Evolutionary conservation across 2,888 invertebrate genomes (phyloP).

Genomic region (Drosophila colorata): DNA sequence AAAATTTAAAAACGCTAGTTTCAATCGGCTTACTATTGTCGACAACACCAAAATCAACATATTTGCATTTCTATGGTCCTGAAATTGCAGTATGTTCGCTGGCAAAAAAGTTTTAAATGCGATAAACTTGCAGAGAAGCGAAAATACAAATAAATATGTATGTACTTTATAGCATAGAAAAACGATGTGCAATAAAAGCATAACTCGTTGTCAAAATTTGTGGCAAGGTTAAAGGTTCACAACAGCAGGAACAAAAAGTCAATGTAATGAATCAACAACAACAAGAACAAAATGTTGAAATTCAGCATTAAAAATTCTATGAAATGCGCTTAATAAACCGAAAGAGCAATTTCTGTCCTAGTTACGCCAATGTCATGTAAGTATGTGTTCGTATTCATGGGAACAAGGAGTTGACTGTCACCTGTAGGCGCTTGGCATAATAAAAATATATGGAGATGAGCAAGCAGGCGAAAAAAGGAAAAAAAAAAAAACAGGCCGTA

Average conservation of each 20-base stretch:
- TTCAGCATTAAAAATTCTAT: conserved; percentile 53
- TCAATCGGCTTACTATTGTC: not conserved
- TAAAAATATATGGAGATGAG: conserved; percentile 23
- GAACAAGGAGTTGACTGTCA: conserved; percentile 24
- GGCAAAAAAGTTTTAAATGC: conserved; percentile 34
- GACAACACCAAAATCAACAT: not conserved
- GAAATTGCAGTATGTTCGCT: conserved; percentile 38
- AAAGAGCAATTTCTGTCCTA: conserved; percentile 54
- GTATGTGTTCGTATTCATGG: conserved; percentile 17
- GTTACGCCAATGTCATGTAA: conserved; percentile 27
- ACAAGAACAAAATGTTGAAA: conserved; percentile 13
- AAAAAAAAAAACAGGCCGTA: not conserved
- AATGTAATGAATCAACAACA: not conserved
- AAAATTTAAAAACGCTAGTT: not conserved
- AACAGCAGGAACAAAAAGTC: not conserved
- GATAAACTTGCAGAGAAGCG: conserved; percentile 28
- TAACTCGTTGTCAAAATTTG: conserved; percentile 17
- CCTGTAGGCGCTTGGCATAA: conserved; percentile 40
- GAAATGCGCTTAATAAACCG: conserved; percentile 63
- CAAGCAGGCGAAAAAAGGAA: not conserved
- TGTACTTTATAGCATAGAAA: no score
- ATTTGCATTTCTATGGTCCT: conserved; percentile 59
- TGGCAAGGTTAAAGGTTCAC: conserved; percentile 13
- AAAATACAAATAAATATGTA: conserved; percentile 25
- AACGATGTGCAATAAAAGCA: not conserved